phyloP scores from a whole-genome alignment of 2,113 vertebrate species.

The Callionymus lyra region DNA sequence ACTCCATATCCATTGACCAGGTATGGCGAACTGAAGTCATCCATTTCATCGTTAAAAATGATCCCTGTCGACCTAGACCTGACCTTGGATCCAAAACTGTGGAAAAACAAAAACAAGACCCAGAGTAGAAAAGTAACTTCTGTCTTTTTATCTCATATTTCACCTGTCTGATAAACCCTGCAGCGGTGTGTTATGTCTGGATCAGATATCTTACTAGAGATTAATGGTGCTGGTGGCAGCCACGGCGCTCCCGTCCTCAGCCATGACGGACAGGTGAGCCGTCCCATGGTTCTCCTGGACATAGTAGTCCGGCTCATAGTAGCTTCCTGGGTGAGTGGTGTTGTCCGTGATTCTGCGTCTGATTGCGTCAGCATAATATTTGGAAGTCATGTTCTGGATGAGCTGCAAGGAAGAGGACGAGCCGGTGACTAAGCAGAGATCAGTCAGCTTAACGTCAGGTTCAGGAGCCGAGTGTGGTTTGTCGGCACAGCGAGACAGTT shows the following conservation, averaged over 20 bases:
- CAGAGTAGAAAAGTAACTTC: background rate
- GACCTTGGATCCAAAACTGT: constrained; percentile 87
- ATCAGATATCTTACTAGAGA: constrained; percentile 71
- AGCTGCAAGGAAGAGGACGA: constrained; percentile 64
- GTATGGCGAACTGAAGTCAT: constrained; percentile 87
- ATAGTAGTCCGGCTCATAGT: constrained; percentile 86
- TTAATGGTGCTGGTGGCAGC: constrained; percentile 96
- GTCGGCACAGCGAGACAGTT: too few relatives aligned
- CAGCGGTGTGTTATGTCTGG: background rate
- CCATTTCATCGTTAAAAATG: constrained; percentile 92
- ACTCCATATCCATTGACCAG: constrained; percentile 79
- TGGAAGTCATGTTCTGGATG: constrained; percentile 87
- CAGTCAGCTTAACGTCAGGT: background rate
- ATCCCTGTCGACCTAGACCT: constrained; percentile 81
- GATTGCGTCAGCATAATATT: constrained; percentile 77
- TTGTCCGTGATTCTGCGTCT: constrained; percentile 79
- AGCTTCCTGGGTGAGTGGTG: constrained; percentile 73
- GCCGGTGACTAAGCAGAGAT: constrained; percentile 8
- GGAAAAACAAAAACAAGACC: constrained; percentile 6
- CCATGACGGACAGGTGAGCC: constrained; percentile 83
- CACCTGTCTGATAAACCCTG: background rate
- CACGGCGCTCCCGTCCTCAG: constrained; percentile 89
- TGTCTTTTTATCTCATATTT: background rate
- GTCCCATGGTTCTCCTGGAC: constrained; percentile 77
- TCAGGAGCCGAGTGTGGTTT: too few relatives aligned